Conservation (phyloP, 2,797 vertebrate genomes). For the Muscicapa comitata region DNA sequence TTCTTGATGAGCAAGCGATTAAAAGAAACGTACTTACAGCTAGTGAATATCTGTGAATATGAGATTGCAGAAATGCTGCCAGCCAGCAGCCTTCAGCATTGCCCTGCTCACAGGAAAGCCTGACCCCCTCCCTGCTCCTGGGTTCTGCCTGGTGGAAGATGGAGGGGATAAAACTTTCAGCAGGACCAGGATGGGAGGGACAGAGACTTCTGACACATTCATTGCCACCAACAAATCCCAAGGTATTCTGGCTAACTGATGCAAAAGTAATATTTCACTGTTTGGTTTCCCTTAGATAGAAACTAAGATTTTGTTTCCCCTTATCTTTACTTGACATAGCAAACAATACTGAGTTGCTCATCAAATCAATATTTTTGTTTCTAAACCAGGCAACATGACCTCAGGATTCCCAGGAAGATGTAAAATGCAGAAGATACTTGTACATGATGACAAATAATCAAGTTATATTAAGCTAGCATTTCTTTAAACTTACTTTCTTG, state of each 20-base stretch:
- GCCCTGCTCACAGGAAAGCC: background rate
- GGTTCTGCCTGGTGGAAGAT: background rate
- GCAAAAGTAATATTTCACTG: background rate
- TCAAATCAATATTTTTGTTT: background rate
- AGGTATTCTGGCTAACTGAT: background rate
- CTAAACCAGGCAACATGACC: background rate
- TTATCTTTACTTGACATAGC: background rate
- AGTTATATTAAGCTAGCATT: background rate
- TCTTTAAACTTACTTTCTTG: background rate
- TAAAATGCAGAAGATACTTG: background rate
- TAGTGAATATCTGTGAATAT: background rate
- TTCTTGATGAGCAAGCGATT: background rate
- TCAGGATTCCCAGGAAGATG: background rate
- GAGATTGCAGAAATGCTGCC: background rate
- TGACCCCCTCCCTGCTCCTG: background rate
- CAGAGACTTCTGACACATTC: background rate
- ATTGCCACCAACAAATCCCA: background rate
- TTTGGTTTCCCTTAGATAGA: background rate
- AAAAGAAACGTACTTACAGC: background rate
- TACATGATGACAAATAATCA: background rate
- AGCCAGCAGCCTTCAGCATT: background rate
- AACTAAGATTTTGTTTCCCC: background rate
- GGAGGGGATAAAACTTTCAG: background rate
- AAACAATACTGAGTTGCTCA: background rate
- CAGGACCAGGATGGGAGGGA: background rate